These are phyloP conservation scores for Seriola rivoliana DNA, from an alignment of 2,113 vertebrate genomes.

Conservation along the genomic window DNA sequence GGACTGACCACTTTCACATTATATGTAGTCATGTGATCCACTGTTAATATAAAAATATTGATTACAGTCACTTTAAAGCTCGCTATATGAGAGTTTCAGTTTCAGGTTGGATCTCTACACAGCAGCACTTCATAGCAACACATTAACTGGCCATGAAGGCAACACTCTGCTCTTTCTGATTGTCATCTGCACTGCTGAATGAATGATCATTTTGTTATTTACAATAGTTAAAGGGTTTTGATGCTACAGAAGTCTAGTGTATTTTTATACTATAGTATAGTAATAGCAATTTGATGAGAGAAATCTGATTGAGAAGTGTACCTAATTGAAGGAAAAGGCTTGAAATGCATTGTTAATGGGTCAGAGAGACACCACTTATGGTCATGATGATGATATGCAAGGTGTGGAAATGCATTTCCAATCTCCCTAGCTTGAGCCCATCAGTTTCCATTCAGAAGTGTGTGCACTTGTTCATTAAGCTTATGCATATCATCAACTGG, in stretches of 20 bases:
- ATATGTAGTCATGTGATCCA: background rate
- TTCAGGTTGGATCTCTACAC: background rate
- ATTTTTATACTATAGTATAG: constrained; percentile 53
- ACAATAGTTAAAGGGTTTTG: constrained; percentile 41
- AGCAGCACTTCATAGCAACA: background rate
- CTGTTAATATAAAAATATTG: background rate
- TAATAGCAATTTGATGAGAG: constrained; percentile 78
- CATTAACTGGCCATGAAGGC: constrained; percentile 2
- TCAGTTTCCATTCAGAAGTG: constrained; percentile 81
- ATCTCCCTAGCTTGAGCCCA: constrained; percentile 76
- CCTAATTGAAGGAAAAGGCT: constrained; percentile 83
- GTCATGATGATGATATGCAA: constrained; percentile 79
- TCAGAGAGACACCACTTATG: constrained; percentile 79
- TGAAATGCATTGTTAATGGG: constrained; percentile 84
- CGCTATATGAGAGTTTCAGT: background rate
- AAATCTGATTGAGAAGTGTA: constrained; percentile 74
- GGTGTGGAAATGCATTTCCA: constrained; percentile 83
- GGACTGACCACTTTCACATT: background rate
- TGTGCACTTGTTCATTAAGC: constrained; percentile 83
- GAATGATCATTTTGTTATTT: constrained; percentile 50
- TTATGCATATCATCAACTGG: constrained; percentile 82
- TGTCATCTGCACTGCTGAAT: constrained; percentile 38
- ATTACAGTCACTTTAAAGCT: background rate
- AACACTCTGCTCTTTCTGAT: constrained; percentile 17
- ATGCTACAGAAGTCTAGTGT: constrained; percentile 37